Evolutionary conservation across 2,888 invertebrate species (phyloP), one percentile per base, ranked within the genome.

Genomic region (Dryadula phaetusa): DNA sequence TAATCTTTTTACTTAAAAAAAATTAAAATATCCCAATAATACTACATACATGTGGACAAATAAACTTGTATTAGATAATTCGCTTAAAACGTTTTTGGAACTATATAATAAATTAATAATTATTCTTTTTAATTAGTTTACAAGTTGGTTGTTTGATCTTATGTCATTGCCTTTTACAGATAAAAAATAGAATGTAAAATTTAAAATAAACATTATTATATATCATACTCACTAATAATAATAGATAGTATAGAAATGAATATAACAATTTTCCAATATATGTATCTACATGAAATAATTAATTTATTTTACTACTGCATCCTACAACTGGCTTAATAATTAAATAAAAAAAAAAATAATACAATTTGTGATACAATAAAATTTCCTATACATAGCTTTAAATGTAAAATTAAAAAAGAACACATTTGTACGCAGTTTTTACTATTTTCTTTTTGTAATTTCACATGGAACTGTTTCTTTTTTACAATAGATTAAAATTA

Each of bases 301-400:
- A 6, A 28, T 49, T 49, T 49, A 8, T 49, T 14, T 14, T 49
- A 49, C 28, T 49, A 49, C 25, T 28, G 25, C 47, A 12, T 10
- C 25, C n/a, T 49, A 25, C n/a, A 28, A n/a, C 49, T 8, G 32
- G 8, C 32, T 32, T 5, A 28, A 28, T 49, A 25, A 49, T 8
- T 25, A 49, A 49, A n/a, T 49, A 49, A 22, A n/a, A n/a, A n/a
- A n/a, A n/a, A 32, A 7, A 7, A n/a, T n/a, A 32, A 32, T 32
- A 25, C 22, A 49, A 49, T 25, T 49, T 49, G 25, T 49, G 49
- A 28, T 49, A 49, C n/a, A 49, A 28, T 49, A 28, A 49, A 49
- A 49, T 49, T 49, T 49, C 49, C 49, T 49, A 49, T 28, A 16
- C 49, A 49, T 49, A 49, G 49, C 49, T 49, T 49, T 49, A 49